These are phyloP conservation scores for Crotalus horridus DNA, from an alignment of 2,113 vertebrate species.

Conservation along the genomic window DNA sequence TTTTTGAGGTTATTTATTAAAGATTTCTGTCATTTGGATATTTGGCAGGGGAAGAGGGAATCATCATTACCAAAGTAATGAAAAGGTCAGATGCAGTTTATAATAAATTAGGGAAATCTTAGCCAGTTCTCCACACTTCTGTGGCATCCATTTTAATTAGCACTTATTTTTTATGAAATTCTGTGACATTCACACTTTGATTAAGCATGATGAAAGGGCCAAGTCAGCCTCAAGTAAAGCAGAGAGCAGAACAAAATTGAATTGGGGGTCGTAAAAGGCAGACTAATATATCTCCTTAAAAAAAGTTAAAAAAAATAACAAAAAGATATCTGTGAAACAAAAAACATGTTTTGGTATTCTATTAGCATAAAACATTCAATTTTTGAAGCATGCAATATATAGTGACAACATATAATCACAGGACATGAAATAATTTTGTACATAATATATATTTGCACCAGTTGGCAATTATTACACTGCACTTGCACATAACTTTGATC, in stretches of 20 bases:
- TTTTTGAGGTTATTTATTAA: background rate
- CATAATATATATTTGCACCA: background rate
- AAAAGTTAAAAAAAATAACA: background rate
- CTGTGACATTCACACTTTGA: conserved; percentile 50
- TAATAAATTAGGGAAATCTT: conserved; percentile 39
- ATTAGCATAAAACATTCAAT: background rate
- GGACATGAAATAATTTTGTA: background rate
- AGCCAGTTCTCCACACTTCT: conserved; percentile 28
- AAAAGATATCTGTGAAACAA: background rate
- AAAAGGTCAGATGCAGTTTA: conserved; percentile 45
- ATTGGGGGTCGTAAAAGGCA: conserved; percentile 3
- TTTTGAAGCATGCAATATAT: background rate
- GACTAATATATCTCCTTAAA: background rate
- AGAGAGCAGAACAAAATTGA: conserved; percentile 21
- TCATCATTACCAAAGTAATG: conserved; percentile 53
- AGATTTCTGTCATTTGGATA: background rate
- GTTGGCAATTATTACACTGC: background rate
- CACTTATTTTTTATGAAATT: conserved; percentile 40
- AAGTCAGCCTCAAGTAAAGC: conserved; percentile 32
- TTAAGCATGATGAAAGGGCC: conserved; percentile 44
- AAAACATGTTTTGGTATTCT: background rate
- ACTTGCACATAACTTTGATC: background rate
- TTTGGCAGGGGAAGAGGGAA: conserved; percentile 25
- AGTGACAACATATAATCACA: background rate
- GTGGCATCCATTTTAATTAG: conserved; percentile 44